These are phyloP conservation scores for Urechis unicinctus DNA, from an alignment of 2,888 invertebrate species.

Conservation along the genomic window DNA sequence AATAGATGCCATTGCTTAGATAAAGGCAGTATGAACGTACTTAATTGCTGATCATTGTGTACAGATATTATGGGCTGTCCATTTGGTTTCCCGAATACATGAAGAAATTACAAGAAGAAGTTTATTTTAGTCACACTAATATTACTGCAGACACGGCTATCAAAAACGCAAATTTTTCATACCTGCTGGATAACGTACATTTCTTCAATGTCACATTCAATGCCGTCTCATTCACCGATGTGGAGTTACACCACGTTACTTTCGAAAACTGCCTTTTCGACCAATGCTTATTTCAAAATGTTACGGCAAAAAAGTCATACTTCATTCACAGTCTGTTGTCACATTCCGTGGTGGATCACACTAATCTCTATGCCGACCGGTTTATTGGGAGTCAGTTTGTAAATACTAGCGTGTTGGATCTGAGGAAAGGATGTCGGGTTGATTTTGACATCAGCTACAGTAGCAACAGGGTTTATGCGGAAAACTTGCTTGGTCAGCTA, in stretches of 20 bases:
- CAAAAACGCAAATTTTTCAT: not conserved
- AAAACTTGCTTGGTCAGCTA: constrained; percentile 12
- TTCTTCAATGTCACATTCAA: constrained; percentile 8
- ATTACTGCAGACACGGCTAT: not conserved
- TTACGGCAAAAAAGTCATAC: constrained; percentile 8
- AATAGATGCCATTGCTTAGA: too few species aligned
- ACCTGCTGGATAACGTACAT: constrained; percentile 9
- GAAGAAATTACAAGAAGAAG: constrained; percentile 10
- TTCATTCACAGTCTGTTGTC: constrained; percentile 8
- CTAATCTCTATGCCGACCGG: constrained; percentile 12
- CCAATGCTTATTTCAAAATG: constrained; percentile 11
- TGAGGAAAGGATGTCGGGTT: constrained; percentile 4
- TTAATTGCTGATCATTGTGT: too few species aligned
- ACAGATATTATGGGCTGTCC: constrained; percentile 15
- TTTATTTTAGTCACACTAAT: constrained; percentile 6
- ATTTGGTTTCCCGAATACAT: constrained; percentile 19
- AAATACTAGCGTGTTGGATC: not conserved
- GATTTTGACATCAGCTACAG: constrained; percentile 15
- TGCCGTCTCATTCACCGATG: constrained; percentile 11
- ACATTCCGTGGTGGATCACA: constrained; percentile 8
- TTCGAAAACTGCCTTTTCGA: constrained; percentile 12
- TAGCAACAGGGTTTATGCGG: constrained; percentile 8
- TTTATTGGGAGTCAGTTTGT: constrained; percentile 7
- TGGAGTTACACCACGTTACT: constrained; percentile 11
- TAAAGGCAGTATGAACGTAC: too few species aligned